Base-by-base conservation (phyloP, 2,888 invertebrate genomes). In the Amphipyra tragopoginis region DNA sequence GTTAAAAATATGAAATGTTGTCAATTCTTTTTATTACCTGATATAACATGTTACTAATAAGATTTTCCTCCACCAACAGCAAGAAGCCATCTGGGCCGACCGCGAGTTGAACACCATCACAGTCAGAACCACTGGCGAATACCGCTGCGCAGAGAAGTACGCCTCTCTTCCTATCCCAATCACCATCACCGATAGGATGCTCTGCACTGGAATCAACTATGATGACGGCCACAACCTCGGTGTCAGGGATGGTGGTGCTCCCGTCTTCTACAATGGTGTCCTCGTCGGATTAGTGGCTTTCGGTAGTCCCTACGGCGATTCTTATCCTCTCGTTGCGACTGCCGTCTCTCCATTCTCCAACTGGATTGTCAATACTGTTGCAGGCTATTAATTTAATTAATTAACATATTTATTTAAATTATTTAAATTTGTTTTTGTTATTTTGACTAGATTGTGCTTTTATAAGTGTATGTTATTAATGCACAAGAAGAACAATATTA, bases 231-330 rank as follows among this genome's bases (percentile, higher is more conserved):
- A 70, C 0, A 86, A 85, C 45, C 79, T 85, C 15, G 77, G 82
- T 36, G 61, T 79, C n/a, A 77, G 81, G 5, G 90, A 95, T 79
- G 86, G 87, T 49, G 95, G 94, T 5, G 91, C 92, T n/a, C 92
- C 95, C 14, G 67, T 94, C 62, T 89, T 85, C 72, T 85, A 84
- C 69, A 79, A 78, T 43, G 84, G 84, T 45, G 76, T 83, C 66
- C 77, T 90, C 61, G 84, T 93, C 68, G 92, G 92, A 8, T 29
- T 72, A n/a, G 38, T 58, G 8, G 0, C 65, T 5, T 64, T 55
- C 8, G 72, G 72, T 15, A 57, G 47, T 8, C 72, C 75, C 1
- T 13, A 33, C 8, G 45, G 47, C 6, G 36, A 29, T 0, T 42
- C 47, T 10, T 36, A 2, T 6, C 55, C 75, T 4, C 0, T 75